Evolutionary conservation across 2,888 invertebrate species (phyloP).

Genomic region (Drosophila trichaetosa): DNA sequence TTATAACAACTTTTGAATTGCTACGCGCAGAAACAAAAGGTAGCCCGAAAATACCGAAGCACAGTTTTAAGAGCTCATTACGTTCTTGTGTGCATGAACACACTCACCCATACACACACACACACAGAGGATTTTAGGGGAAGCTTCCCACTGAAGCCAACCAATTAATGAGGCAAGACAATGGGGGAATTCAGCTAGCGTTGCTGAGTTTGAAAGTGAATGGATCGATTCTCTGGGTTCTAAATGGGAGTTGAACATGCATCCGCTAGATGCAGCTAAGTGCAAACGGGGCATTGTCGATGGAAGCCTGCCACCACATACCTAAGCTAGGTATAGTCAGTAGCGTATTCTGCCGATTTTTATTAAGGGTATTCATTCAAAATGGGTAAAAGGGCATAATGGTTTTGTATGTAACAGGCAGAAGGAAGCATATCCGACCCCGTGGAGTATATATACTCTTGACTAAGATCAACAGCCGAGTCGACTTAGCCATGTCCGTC

Average conservation of each 20-base stretch:
- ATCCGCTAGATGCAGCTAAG: neutral
- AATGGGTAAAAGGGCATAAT: no score
- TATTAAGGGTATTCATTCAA: no score
- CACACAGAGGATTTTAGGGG: neutral
- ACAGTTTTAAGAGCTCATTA: conserved; percentile 38
- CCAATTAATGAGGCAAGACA: neutral
- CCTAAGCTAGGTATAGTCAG: neutral
- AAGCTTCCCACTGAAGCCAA: neutral
- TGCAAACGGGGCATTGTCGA: no score
- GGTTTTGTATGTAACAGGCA: no score
- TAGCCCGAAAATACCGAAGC: conserved; percentile 29
- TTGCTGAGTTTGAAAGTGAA: neutral
- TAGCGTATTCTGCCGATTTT: neutral
- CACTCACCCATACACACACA: neutral
- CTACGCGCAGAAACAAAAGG: conserved; percentile 31
- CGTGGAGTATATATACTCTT: no score
- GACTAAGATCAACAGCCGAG: no score
- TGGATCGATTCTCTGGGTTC: neutral
- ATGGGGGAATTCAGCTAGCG: neutral
- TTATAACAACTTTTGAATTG: conserved; percentile 24
- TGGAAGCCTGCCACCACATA: neutral
- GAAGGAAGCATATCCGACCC: no score
- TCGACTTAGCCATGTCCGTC: no score
- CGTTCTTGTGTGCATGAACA: neutral
- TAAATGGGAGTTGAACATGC: neutral